A percentile compares a stretch with the other conserved stretches of the same genome.
phyloP scores from a whole-genome alignment of 1,140 invertebrate species.

The Ooceraea biroi region DNA sequence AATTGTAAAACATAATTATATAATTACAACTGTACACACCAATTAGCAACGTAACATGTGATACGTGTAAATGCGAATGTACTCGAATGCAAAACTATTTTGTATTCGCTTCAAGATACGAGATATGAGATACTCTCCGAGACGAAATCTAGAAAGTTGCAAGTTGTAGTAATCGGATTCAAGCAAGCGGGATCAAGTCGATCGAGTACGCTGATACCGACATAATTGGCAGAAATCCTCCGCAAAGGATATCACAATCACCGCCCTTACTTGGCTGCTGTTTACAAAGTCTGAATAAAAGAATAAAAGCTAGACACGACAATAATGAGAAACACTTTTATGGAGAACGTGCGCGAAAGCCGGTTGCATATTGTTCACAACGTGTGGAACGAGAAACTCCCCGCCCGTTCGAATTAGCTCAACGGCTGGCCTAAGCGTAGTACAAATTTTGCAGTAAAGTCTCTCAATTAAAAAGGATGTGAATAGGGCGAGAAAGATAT shows the following conservation, averaged over 20 bases:
- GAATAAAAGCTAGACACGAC: slow-evolving; percentile 67
- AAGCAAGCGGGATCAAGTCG: not conserved
- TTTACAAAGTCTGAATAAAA: slow-evolving; percentile 69
- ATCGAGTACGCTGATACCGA: too few species aligned
- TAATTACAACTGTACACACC: not conserved
- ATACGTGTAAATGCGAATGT: not conserved
- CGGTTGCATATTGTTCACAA: slow-evolving; percentile 38
- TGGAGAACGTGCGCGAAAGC: slow-evolving; percentile 31
- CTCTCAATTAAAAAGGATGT: slow-evolving; percentile 48
- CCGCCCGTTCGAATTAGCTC: slow-evolving; percentile 62
- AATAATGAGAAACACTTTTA: slow-evolving; percentile 69
- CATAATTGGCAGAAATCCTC: not conserved
- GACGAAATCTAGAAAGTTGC: too few species aligned
- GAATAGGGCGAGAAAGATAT: slow-evolving; percentile 27
- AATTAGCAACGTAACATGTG: not conserved
- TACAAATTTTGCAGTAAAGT: slow-evolving; percentile 73
- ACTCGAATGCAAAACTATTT: not conserved
- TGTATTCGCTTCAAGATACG: not conserved
- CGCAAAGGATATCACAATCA: not conserved
- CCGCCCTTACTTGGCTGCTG: slow-evolving; percentile 15
- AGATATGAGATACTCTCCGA: too few species aligned
- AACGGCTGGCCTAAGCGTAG: slow-evolving; percentile 74
- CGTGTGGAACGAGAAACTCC: slow-evolving; percentile 42
- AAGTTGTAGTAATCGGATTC: not conserved
- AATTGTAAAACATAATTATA: not conserved